Percentiles rank a stretch among this genome's conserved stretches.
Evolutionary conservation across 2,888 invertebrate genomes (phyloP).

Genomic region (Lasioglossum oenotherae): DNA sequence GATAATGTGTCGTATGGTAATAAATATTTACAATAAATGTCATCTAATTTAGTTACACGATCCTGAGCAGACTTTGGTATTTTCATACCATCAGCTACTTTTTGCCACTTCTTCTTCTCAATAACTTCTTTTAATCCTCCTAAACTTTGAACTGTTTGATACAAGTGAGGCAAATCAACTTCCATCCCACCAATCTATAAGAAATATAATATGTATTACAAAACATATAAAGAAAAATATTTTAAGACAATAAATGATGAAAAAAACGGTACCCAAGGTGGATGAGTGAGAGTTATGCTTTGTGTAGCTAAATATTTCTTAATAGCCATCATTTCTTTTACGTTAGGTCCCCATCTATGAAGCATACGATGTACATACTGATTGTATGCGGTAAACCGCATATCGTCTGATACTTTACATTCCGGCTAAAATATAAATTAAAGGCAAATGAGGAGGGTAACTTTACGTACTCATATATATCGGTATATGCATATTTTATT

Average conservation of each 20-base stretch:
- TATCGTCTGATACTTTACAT: slow-evolving; percentile 93
- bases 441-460: slow-evolving; percentile 1
- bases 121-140: slow-evolving; percentile 95
- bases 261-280: slow-evolving; percentile 89
- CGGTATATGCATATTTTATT: neutral
- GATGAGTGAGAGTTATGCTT: slow-evolving; percentile 89
- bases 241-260: neutral
- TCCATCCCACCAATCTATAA: slow-evolving; percentile 94
- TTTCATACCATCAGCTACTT: slow-evolving; percentile 95
- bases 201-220: slow-evolving; percentile 44
- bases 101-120: slow-evolving; percentile 94
- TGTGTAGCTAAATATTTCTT: slow-evolving; percentile 92
- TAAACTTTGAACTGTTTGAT: slow-evolving; percentile 92
- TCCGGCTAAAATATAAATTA: slow-evolving; percentile 86
- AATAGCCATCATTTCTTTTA: slow-evolving; percentile 93
- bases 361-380: slow-evolving; percentile 96
- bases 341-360: slow-evolving; percentile 95
- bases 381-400: slow-evolving; percentile 94
- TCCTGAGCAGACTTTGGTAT: slow-evolving; percentile 92
- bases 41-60: slow-evolving; percentile 92
- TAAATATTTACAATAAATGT: slow-evolving; percentile 95
- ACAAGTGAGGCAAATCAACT: slow-evolving; percentile 93
- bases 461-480: neutral
- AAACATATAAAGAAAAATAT: neutral
- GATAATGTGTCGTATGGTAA: slow-evolving; percentile 95